Evolutionary conservation across 2,113 vertebrate genomes (phyloP), one percentile per base, ranked within the genome.

Genomic region (Periophthalmodon schlosseri): DNA sequence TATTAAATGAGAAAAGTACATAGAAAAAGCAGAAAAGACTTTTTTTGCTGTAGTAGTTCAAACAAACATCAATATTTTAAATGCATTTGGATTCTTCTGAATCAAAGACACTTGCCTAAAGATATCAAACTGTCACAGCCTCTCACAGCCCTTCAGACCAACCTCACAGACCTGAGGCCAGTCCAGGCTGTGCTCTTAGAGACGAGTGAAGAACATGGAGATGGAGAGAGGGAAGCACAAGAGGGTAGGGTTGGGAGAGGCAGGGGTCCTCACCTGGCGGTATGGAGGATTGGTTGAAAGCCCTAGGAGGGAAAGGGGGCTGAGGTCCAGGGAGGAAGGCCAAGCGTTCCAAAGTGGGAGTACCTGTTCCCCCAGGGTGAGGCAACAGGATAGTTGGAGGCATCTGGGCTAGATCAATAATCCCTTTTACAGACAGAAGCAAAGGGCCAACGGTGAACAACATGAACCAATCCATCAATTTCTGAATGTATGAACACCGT

Each of bases 321-420:
- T 98, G 97, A 87, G 97, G 95, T 83, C 97, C 96, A 44, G 98
- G 95, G 93, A 99, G 96, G 81, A 97, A 99, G 1, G 95, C 96
- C 92, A 98, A 97, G 90, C 96, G 97, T 90, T 99, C 98, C 98
- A 99, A 95, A 82, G 96, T 96, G 78, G 97, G 97, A 77, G 96
- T 95, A 91, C 95, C 97, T 67, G 96, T 95, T 86, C 96, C 98
- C 90, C 96, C 97, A 68, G 96, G 96, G 85, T 99, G 97, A 95
- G 98, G 96, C 92, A 99, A 97, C 93, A 99, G 91, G 93, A 99
- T 97, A 87, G 97, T 94, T 89, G 97, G 97, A 90, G 98, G 95
- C 97, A 99, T 99, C 89, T 97, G 97, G 92, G 96, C 97, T 94
- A 99, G 94, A 93, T 99, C 97, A 93, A 99, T 98, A 87, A 99